A percentile compares a stretch with the other conserved stretches of the same genome.
Evolutionary conservation across 30 jellyfish, hydroid and myxozoan genomes (phyloP).

Genomic region (Aurelia coerulea): DNA sequence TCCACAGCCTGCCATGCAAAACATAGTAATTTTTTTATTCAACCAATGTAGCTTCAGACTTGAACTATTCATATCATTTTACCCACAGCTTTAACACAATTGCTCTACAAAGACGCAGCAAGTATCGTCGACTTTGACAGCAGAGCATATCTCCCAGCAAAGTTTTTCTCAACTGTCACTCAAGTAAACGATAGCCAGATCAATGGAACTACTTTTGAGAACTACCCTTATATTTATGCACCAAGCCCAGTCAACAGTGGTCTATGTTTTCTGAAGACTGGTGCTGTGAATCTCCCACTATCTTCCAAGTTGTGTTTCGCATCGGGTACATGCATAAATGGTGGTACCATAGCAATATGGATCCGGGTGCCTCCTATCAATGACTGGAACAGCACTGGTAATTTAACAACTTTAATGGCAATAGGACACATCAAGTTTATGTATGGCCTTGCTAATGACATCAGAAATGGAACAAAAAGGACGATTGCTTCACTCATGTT

Average conservation of each 20-base stretch:
- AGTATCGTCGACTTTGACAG: slow-evolving; percentile 14
- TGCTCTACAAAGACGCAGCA: slow-evolving; percentile 18
- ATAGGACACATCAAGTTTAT: slow-evolving; percentile 14
- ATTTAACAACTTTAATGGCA: slow-evolving; percentile 12
- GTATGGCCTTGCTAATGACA: slow-evolving; percentile 50
- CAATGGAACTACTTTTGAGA: not conserved
- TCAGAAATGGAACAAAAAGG: slow-evolving; percentile 42
- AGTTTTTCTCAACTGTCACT: slow-evolving; percentile 3
- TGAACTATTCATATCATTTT: not conserved
- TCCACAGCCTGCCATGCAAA: no score
- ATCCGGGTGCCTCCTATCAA: slow-evolving; percentile 16
- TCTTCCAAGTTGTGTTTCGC: slow-evolving; percentile 22
- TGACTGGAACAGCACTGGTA: slow-evolving; percentile 38
- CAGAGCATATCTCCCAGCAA: not conserved
- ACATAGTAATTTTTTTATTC: no score
- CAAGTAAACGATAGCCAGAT: not conserved
- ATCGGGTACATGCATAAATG: slow-evolving; percentile 14
- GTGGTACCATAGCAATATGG: slow-evolving; percentile 50
- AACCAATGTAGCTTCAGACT: no score
- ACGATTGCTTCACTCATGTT: slow-evolving; percentile 15
- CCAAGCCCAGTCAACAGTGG: slow-evolving; percentile 57
- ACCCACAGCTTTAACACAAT: slow-evolving; percentile 8
- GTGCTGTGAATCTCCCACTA: not conserved
- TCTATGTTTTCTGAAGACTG: not conserved
- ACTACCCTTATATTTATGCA: not conserved